phyloP scores from a whole-genome alignment of 2,888 invertebrate species.

The Hymenopus coronatus region DNA sequence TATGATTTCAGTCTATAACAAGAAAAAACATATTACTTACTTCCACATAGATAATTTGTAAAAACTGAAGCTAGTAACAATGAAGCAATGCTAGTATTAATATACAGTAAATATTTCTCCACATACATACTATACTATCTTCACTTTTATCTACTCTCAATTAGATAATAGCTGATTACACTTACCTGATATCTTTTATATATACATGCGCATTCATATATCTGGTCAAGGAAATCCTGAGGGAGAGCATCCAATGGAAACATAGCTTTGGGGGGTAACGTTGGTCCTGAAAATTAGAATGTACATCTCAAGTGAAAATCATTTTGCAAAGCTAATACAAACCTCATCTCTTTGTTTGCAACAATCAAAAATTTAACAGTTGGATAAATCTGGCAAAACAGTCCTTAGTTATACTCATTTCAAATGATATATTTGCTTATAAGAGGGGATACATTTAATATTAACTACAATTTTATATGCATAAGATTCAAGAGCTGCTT shows the following conservation, averaged over 20 bases:
- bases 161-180: background rate
- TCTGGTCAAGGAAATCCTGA: conserved; percentile 59
- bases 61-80: too few relatives aligned
- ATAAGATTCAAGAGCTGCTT: too few relatives aligned
- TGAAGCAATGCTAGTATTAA: too few relatives aligned
- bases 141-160: background rate
- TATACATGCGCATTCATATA: conserved; percentile 61
- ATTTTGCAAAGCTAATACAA: too few relatives aligned
- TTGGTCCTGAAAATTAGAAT: conserved; percentile 36
- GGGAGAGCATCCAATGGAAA: conserved; percentile 62
- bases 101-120: too few relatives aligned
- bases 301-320: background rate
- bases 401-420: too few relatives aligned
- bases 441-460: too few relatives aligned
- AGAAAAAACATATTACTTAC: background rate
- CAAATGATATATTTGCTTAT: too few relatives aligned
- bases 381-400: too few relatives aligned
- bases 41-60: too few relatives aligned
- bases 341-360: background rate
- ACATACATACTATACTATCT: background rate
- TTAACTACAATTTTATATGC: too few relatives aligned
- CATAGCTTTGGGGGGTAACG: conserved; percentile 48
- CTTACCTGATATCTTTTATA: conserved; percentile 63
- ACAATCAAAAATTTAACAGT: too few relatives aligned
- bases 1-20: conserved; percentile 36